Percentiles rank a stretch among this genome's conserved stretches.
These are phyloP conservation scores for Rachycentron canadum DNA, from an alignment of 2,797 vertebrate species.

Conservation along the genomic window DNA sequence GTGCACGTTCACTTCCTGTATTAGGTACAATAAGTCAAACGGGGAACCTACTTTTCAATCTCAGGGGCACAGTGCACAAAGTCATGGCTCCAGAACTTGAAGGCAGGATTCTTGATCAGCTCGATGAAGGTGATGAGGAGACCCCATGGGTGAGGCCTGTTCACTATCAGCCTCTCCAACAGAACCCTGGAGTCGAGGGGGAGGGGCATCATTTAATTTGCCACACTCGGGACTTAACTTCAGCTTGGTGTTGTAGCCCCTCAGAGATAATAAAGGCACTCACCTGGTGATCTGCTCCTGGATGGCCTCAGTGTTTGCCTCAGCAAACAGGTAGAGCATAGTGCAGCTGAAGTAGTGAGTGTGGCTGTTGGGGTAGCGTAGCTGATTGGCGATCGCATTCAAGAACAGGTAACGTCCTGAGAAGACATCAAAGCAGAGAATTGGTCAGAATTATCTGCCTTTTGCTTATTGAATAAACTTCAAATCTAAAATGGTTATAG, in stretches of 20 bases:
- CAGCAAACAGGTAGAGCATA: conserved; percentile 98
- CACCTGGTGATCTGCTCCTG: conserved; percentile 99
- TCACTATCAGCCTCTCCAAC: conserved; percentile 98
- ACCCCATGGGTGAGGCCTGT: conserved; percentile 99
- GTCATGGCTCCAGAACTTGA: conserved; percentile 99
- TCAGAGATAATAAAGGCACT: background rate
- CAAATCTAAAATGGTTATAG: background rate
- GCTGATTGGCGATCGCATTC: conserved; percentile 98
- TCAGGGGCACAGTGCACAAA: conserved; percentile 99
- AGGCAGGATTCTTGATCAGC: conserved; percentile 99
- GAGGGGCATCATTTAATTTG: background rate
- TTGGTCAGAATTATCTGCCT: background rate
- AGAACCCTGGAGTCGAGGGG: conserved; percentile 87
- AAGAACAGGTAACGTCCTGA: conserved; percentile 97
- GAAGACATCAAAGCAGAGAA: conserved; percentile 9
- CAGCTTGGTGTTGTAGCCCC: accelerated
- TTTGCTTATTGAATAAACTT: background rate
- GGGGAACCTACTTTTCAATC: conserved; percentile 94
- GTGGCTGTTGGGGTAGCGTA: conserved; percentile 99
- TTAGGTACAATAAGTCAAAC: background rate
- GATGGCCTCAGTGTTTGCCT: conserved; percentile 99
- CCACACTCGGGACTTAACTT: background rate
- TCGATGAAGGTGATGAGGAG: conserved; percentile 99
- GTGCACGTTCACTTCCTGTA: background rate
- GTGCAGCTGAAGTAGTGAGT: conserved; percentile 99